phyloP scores from a whole-genome alignment of 1,140 invertebrate genomes.

The Littorina saxatilis region DNA sequence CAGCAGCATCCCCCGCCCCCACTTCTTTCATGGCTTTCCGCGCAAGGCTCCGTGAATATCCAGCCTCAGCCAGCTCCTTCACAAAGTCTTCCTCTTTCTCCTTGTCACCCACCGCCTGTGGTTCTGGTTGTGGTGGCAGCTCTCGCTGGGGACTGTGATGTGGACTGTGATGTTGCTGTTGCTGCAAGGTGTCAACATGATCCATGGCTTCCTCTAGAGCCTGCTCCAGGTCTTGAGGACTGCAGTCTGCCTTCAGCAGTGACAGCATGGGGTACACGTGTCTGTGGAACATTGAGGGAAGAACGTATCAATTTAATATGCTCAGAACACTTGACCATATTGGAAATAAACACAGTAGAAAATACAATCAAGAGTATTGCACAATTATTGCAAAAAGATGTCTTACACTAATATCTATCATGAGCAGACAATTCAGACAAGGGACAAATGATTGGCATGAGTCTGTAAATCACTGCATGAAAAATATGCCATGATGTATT shows the following conservation, averaged over 20 bases:
- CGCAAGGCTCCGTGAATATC: conserved; percentile 35
- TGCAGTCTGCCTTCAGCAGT: conserved; percentile 53
- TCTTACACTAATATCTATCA: too few species aligned
- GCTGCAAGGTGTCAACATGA: not conserved
- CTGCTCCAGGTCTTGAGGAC: conserved; percentile 48
- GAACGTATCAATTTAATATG: too few species aligned
- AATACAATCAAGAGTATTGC: too few species aligned
- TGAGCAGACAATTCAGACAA: too few species aligned
- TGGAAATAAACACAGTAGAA: too few species aligned
- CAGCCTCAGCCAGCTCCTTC: conserved; percentile 38
- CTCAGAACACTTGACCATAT: too few species aligned
- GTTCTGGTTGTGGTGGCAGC: not conserved
- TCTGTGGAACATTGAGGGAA: too few species aligned
- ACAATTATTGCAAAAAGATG: too few species aligned
- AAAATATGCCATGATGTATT: too few species aligned
- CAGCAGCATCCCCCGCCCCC: conserved; percentile 20
- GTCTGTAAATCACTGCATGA: too few species aligned
- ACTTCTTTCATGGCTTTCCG: conserved; percentile 33
- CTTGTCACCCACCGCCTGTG: conserved; percentile 41
- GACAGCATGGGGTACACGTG: conserved; percentile 58
- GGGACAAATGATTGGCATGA: too few species aligned
- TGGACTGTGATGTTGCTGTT: not conserved
- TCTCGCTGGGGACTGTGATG: not conserved
- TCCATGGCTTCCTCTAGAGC: conserved; percentile 52
- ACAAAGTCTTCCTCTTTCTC: conserved; percentile 38